Conservation (phyloP, 2,888 invertebrate species). For the Entomobrya proxima region DNA sequence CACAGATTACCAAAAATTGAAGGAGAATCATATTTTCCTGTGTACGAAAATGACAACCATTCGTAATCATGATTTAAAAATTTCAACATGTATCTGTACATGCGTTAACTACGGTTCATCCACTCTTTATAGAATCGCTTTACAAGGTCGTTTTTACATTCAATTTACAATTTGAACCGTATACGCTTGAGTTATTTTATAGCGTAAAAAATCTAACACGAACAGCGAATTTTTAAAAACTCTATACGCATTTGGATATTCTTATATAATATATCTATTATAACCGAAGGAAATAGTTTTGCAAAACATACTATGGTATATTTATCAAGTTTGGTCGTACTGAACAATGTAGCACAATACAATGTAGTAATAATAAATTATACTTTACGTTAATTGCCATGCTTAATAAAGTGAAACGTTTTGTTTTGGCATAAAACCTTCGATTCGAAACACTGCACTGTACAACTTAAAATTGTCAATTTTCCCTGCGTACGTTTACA, state of each 20-base stretch:
- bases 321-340: conserved; percentile 45
- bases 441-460: no score
- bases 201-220: conserved; percentile 41
- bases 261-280: background rate
- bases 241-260: background rate
- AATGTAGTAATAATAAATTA: conserved; percentile 34
- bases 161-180: conserved; percentile 42
- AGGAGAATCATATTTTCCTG: background rate
- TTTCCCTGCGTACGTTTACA: no score
- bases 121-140: background rate
- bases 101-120: conserved; percentile 1
- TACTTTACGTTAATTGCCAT: background rate
- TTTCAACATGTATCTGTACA: conserved; percentile 5
- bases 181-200: conserved; percentile 28
- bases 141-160: conserved; percentile 31
- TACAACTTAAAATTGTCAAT: no score
- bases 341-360: conserved; percentile 30
- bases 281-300: background rate
- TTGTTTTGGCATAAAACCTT: no score
- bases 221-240: conserved; percentile 11
- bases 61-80: background rate
- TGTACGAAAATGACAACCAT: background rate
- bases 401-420: background rate
- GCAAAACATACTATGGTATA: conserved; percentile 30
- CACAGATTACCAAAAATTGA: background rate